Percentiles rank a stretch among this genome's conserved stretches.
Evolutionary conservation across 2,888 invertebrate species (phyloP).

Genomic region (Acrobasis suavella): DNA sequence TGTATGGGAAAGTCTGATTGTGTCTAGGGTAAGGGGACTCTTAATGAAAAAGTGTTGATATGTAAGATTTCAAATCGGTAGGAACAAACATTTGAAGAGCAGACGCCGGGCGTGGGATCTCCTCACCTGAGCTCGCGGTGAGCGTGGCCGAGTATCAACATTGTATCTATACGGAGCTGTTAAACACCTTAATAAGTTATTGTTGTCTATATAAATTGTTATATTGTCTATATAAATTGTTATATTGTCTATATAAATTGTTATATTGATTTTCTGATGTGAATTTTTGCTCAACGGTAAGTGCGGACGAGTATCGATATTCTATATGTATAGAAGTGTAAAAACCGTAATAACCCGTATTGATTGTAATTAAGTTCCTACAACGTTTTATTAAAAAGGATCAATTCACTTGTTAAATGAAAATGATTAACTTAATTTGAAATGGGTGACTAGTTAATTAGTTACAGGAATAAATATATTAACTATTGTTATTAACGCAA

Average conservation of each 20-base stretch:
- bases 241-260: neutral
- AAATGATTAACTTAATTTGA: too few relatives aligned
- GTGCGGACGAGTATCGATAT: neutral
- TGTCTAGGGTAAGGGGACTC: too few relatives aligned
- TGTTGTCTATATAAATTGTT: neutral
- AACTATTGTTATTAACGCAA: too few relatives aligned
- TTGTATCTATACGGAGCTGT: neutral
- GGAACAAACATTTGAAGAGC: constrained; percentile 1
- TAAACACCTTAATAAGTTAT: neutral
- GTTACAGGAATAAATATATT: too few relatives aligned
- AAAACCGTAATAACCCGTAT: too few relatives aligned
- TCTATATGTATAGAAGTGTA: neutral
- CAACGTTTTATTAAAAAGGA: too few relatives aligned
- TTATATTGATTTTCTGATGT: neutral
- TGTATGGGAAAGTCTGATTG: too few relatives aligned
- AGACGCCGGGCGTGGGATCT: constrained; percentile 10
- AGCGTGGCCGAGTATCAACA: neutral
- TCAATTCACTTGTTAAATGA: too few relatives aligned
- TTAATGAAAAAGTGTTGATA: neutral
- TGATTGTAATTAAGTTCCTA: too few relatives aligned
- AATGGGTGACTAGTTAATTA: too few relatives aligned
- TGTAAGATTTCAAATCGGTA: neutral
- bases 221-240: too few relatives aligned
- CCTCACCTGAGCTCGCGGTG: constrained; percentile 14
- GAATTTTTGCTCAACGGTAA: neutral